These are phyloP conservation scores for Cladopsammia gracilis DNA, from an alignment of 64 coral and sea anemone genomes.

Conservation along the genomic window DNA sequence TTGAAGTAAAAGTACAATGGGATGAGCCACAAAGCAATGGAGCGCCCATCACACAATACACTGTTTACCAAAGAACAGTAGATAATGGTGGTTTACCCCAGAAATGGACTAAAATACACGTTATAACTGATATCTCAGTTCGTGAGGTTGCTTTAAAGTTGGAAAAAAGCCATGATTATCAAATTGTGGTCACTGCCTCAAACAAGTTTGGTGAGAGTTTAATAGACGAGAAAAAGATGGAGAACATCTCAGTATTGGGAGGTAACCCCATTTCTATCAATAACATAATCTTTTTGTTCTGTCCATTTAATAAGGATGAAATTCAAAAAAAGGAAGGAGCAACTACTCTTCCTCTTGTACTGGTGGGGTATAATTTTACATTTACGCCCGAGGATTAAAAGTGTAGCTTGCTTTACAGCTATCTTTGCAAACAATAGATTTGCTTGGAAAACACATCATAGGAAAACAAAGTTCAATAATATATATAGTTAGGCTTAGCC, in stretches of 20 bases:
- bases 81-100: not conserved
- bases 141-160: not conserved
- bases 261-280: no score
- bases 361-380: no score
- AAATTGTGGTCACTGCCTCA: not conserved
- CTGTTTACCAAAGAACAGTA: not conserved
- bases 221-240: not conserved
- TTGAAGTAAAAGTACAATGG: not conserved
- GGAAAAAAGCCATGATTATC: not conserved
- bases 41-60: not conserved
- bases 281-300: no score
- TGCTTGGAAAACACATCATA: no score
- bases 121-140: not conserved
- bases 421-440: no score
- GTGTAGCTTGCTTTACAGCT: no score
- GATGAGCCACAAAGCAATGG: not conserved
- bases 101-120: not conserved
- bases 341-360: no score
- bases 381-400: no score
- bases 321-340: no score
- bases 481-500: no score
- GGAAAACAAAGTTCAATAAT: no score
- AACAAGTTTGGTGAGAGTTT: slow-evolving; percentile 9
- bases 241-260: not conserved
- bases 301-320: no score